phyloP scores from a whole-genome alignment of 2,113 vertebrate species.

The Jacana jacana region DNA sequence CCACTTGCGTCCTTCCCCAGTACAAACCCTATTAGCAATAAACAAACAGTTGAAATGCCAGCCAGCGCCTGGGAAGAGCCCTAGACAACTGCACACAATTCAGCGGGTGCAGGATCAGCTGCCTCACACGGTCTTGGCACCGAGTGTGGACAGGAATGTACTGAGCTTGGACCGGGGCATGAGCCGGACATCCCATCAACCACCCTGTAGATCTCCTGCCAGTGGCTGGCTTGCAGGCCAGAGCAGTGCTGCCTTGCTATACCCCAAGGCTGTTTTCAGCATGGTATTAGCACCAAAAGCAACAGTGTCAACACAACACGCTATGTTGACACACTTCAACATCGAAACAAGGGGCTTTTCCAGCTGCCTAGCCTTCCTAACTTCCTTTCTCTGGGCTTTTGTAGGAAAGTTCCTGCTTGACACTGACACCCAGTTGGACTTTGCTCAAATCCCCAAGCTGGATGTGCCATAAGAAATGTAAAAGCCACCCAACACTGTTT shows the following conservation, averaged over 20 bases:
- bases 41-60: conserved; percentile 62
- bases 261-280: background rate
- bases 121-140: accelerated
- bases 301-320: accelerated
- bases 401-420: background rate
- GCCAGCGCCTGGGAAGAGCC: conserved; percentile 2
- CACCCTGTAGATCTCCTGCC: background rate
- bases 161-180: accelerated
- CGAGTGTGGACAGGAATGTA: too few species aligned
- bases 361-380: background rate
- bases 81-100: background rate
- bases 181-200: background rate
- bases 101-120: accelerated
- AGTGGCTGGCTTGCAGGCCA: background rate
- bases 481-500: background rate
- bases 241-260: background rate
- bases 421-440: background rate
- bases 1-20: conserved; percentile 48
- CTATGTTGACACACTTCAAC: accelerated
- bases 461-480: background rate
- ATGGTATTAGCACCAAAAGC: background rate
- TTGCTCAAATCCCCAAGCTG: background rate
- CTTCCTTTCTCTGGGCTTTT: background rate
- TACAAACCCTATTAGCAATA: conserved; percentile 46
- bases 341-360: accelerated